phyloP scores from a whole-genome alignment of 2,888 invertebrate species.

The Boloria euphrosyne region DNA sequence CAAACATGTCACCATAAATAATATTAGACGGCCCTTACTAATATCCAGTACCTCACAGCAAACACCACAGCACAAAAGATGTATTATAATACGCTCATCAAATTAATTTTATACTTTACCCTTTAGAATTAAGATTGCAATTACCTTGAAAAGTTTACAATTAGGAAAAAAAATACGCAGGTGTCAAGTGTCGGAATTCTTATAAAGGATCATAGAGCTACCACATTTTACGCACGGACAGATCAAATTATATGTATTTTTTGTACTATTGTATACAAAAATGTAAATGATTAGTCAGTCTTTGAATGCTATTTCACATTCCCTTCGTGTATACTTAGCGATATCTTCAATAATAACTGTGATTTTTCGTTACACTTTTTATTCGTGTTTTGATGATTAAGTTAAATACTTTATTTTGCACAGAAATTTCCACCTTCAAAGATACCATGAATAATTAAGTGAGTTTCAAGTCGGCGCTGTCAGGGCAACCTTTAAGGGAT shows the following conservation, averaged over 20 bases:
- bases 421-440: too few relatives aligned
- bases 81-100: conserved; percentile 27
- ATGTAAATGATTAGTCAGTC: too few relatives aligned
- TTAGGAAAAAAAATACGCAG: conserved; percentile 43
- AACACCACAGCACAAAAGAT: conserved; percentile 16
- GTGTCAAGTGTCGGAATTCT: conserved; percentile 52
- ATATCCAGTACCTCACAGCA: conserved; percentile 17
- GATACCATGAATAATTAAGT: too few relatives aligned
- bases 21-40: conserved; percentile 16
- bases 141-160: conserved; percentile 14
- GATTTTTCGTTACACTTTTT: too few relatives aligned
- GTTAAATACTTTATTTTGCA: too few relatives aligned
- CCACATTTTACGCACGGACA: conserved; percentile 1
- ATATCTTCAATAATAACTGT: too few relatives aligned
- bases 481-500: too few relatives aligned
- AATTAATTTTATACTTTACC: conserved; percentile 9
- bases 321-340: too few relatives aligned
- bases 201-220: conserved; percentile 3
- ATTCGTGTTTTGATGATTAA: too few relatives aligned
- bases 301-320: too few relatives aligned
- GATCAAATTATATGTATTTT: neutral
- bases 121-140: conserved; percentile 19
- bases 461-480: too few relatives aligned
- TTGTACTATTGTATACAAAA: neutral
- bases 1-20: conserved; percentile 40